Percentiles rank a stretch among this genome's conserved stretches.
phyloP scores from a whole-genome alignment of 2,113 vertebrate species.

The Chaenogobius annularis region DNA sequence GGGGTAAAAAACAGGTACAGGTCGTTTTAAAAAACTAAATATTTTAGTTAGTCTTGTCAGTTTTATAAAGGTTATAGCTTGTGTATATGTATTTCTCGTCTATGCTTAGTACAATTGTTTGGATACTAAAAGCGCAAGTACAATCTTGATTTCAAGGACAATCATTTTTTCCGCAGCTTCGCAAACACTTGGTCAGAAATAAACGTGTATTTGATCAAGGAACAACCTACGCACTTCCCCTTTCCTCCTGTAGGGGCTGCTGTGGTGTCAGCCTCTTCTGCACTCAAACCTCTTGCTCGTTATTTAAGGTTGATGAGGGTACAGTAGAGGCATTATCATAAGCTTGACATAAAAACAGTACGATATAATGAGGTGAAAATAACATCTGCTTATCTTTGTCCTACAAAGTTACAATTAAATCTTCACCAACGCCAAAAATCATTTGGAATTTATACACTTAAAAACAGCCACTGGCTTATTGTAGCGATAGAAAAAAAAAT shows the following conservation, averaged over 20 bases:
- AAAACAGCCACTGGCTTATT: neutral
- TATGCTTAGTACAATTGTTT: no score
- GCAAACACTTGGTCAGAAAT: neutral
- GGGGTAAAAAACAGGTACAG: neutral
- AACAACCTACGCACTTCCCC: slow-evolving; percentile 2
- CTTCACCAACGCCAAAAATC: slow-evolving; percentile 23
- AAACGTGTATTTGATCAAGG: slow-evolving; percentile 32
- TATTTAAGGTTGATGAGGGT: slow-evolving; percentile 22
- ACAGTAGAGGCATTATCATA: slow-evolving; percentile 51
- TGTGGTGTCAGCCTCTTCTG: slow-evolving; percentile 49
- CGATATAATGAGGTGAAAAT: slow-evolving; percentile 27
- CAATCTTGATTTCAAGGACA: neutral
- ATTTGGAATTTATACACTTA: slow-evolving; percentile 30
- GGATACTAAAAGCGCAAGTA: no score
- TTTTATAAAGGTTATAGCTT: neutral
- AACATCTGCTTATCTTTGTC: slow-evolving; percentile 54
- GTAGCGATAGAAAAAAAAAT: slow-evolving; percentile 20
- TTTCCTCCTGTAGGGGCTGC: slow-evolving; percentile 53
- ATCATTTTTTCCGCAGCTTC: neutral
- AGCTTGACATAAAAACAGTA: slow-evolving; percentile 32
- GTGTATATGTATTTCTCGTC: no score
- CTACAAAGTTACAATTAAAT: slow-evolving; percentile 27
- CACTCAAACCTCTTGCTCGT: neutral
- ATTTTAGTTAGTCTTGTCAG: neutral
- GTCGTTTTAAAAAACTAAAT: neutral